Percentiles rank a stretch among this genome's conserved stretches.
Conservation (phyloP, 2,797 vertebrate genomes). For the Danio tinwini region DNA sequence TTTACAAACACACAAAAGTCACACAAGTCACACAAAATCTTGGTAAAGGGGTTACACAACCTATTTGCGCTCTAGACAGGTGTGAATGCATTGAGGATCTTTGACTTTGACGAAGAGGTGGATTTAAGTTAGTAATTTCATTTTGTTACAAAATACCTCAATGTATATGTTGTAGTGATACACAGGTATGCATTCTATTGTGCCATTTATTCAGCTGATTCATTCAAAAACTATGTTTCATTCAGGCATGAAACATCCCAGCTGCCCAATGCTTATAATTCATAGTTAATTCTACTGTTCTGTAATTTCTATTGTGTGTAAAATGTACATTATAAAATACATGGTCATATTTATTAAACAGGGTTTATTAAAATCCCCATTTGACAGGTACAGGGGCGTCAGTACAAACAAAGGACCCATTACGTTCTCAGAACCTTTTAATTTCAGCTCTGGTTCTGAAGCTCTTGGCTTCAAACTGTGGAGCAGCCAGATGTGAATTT, state of each 20-base stretch:
- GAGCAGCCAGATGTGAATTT: conserved; percentile 51
- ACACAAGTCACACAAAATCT: too few relatives aligned
- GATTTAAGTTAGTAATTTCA: too few relatives aligned
- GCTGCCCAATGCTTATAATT: too few relatives aligned
- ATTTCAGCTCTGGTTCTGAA: conserved; percentile 10
- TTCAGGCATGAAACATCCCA: not conserved
- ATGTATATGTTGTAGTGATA: too few relatives aligned
- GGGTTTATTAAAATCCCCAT: too few relatives aligned
- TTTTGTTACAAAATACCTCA: too few relatives aligned
- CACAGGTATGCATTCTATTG: not conserved
- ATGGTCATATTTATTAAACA: not conserved
- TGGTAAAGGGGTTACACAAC: too few relatives aligned
- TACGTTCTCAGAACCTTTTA: not conserved
- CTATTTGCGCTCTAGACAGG: too few relatives aligned
- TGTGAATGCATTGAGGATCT: too few relatives aligned
- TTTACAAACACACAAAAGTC: too few relatives aligned
- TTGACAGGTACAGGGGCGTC: conserved; percentile 19
- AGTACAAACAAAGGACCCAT: not conserved
- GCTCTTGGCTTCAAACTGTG: conserved; percentile 36
- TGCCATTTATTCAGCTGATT: not conserved
- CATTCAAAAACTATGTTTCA: not conserved
- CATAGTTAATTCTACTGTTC: not conserved
- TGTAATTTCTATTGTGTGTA: not conserved
- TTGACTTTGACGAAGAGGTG: too few relatives aligned
- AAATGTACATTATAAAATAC: not conserved